A percentile compares a stretch with the other conserved stretches of the same genome.
These are phyloP conservation scores for Poecilia latipinna DNA, from an alignment of 2,113 vertebrate genomes.

Conservation along the genomic window DNA sequence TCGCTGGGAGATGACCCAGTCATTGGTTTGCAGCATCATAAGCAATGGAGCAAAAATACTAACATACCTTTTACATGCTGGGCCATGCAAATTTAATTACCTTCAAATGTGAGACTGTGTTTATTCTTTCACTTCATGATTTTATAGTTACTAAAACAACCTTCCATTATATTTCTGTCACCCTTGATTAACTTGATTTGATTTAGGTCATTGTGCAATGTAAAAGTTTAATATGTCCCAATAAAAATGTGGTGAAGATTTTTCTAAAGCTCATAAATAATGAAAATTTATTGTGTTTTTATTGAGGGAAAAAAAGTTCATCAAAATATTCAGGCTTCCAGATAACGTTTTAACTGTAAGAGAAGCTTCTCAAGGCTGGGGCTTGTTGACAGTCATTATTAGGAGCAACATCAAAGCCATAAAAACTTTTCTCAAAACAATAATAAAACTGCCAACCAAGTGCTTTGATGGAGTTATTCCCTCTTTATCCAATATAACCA, in stretches of 20 bases:
- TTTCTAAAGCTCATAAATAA: background rate
- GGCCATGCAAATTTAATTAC: slow-evolving; percentile 5
- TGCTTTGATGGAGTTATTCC: too few relatives aligned
- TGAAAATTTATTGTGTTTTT: too few relatives aligned
- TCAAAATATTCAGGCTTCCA: background rate
- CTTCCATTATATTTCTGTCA: slow-evolving; percentile 8
- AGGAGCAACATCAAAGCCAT: background rate
- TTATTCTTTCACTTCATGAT: slow-evolving; percentile 12
- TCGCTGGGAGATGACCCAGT: slow-evolving; percentile 60
- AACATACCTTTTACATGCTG: background rate
- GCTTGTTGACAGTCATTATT: background rate
- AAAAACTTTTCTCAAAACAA: too few relatives aligned
- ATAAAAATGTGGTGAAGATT: background rate
- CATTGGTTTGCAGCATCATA: slow-evolving; percentile 63
- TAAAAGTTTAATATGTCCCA: background rate
- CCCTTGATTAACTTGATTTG: background rate
- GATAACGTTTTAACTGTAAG: background rate
- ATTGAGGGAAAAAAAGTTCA: too few relatives aligned
- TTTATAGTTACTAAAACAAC: slow-evolving; percentile 45
- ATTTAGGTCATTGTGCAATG: background rate
- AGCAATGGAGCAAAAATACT: slow-evolving; percentile 1
- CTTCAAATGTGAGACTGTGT: background rate
- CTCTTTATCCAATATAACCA: too few relatives aligned
- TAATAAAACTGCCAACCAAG: too few relatives aligned
- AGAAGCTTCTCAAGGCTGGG: background rate